These are phyloP conservation scores for Lumbricus terrestris DNA, from an alignment of 2,888 invertebrate genomes.

Conservation along the genomic window DNA sequence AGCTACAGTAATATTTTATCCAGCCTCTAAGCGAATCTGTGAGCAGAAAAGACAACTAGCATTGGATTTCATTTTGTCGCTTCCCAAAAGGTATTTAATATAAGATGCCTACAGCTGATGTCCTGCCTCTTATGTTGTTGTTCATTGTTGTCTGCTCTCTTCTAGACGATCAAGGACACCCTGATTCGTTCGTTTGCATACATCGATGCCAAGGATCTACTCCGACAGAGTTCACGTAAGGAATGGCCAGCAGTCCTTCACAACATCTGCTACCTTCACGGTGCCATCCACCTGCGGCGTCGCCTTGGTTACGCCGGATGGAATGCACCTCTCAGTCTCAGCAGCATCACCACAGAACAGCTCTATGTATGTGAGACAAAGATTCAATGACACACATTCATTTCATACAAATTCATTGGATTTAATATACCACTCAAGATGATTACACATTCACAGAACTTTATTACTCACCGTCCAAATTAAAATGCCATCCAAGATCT, in stretches of 20 bases:
- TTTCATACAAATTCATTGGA: background rate
- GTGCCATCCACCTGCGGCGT: conserved; percentile 53
- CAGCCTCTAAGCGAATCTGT: background rate
- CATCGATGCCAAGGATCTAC: conserved; percentile 52
- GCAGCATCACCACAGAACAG: conserved; percentile 48
- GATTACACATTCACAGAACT: too few species aligned
- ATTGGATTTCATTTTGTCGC: background rate
- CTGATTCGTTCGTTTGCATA: conserved; percentile 50
- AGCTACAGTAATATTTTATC: too few species aligned
- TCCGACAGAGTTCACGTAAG: conserved; percentile 48
- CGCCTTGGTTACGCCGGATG: conserved; percentile 55
- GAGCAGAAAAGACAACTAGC: background rate
- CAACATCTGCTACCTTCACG: conserved; percentile 58
- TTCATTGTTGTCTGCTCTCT: too few species aligned
- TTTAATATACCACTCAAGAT: background rate
- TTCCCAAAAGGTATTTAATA: too few species aligned
- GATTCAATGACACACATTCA: conserved; percentile 33
- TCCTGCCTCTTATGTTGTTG: too few species aligned
- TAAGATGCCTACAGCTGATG: too few species aligned
- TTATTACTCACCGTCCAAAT: too few species aligned
- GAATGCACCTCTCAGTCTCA: conserved; percentile 52
- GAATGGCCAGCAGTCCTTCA: conserved; percentile 58
- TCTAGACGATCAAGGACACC: conserved; percentile 55
- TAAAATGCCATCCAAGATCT: too few species aligned
- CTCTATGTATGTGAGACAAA: too few species aligned